Base-by-base conservation (phyloP, 2,888 invertebrate species). In the Bellardia pandia region DNA sequence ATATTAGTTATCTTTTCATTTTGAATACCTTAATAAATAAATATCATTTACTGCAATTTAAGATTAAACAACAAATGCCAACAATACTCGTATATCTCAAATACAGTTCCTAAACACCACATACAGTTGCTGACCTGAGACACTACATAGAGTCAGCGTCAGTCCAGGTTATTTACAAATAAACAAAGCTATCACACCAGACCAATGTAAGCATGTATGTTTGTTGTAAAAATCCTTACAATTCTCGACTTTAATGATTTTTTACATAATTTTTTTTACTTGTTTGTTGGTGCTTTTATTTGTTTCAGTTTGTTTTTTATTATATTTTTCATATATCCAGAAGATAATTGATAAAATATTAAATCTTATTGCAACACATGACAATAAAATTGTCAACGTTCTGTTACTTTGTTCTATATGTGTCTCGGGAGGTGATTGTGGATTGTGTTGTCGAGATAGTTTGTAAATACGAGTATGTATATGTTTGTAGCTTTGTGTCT, bases 351-450 rank as follows among this genome's bases (percentile, higher is more conserved):
- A 82, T 86, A 78, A 92, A 92, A 92, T 91, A 92, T 92, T 91
- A 92, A 91, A 92, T 92, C 89, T 89, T 90, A 91, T 91, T 91
- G 91, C 91, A 90, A 90, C 91, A 91, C 91, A 86, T 91, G 92
- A 90, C 91, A 92, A 92, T 92, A 92, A 91, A 92, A 91, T 90
- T 92, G 91, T 90, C 91, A 91, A 90, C 90, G 89, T 90, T 90
- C 89, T 72, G 71, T 56, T 68, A 75, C 51, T 82, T 68, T 72
- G 33, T 51, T 75, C 48, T 68, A 48, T 66, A 16, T 74, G 74
- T 58, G 75, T 72, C 72, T 80, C 30, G 42, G 40, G 60, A 75
- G 51, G 51, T 64, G 56, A 6, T 37, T 40, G n/a, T 72, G n/a
- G 13, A 56, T 42, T 23, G 77, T 37, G 77, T 37, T 37, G 14